These are phyloP conservation scores for Gymnocypris eckloni DNA, from an alignment of 2,797 vertebrate species.

Conservation along the genomic window DNA sequence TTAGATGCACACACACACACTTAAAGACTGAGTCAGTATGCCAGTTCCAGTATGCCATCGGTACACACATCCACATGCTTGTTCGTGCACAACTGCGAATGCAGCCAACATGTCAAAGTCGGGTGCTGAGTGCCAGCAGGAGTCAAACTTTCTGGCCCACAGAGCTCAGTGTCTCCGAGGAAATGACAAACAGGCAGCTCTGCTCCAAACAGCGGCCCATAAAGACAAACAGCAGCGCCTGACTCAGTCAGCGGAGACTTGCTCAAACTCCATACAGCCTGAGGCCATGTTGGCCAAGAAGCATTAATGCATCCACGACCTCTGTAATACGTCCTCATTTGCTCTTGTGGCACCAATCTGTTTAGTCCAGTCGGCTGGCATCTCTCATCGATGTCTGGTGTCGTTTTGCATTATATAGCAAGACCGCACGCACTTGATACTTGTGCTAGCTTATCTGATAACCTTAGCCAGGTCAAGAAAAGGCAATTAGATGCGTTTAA, in stretches of 20 bases:
- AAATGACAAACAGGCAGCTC: slow-evolving; percentile 47
- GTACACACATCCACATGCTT: slow-evolving; percentile 10
- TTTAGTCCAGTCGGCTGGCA: neutral
- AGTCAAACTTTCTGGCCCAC: slow-evolving; percentile 49
- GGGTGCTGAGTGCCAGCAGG: slow-evolving; percentile 24
- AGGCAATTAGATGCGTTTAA: slow-evolving; percentile 39
- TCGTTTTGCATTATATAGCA: slow-evolving; percentile 38
- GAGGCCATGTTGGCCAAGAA: slow-evolving; percentile 30
- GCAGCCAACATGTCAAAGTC: slow-evolving; percentile 57
- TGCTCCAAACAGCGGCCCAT: slow-evolving; percentile 11
- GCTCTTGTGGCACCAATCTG: slow-evolving; percentile 36
- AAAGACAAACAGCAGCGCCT: slow-evolving; percentile 21
- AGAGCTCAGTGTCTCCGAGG: slow-evolving; percentile 22
- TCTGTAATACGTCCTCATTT: slow-evolving; percentile 32
- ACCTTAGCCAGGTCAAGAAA: slow-evolving; percentile 19
- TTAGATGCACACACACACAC: slow-evolving; percentile 46
- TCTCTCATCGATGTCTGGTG: slow-evolving; percentile 12
- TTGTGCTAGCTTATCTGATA: slow-evolving; percentile 17
- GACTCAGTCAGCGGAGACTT: slow-evolving; percentile 16
- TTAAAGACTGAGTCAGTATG: slow-evolving; percentile 30
- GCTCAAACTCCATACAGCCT: slow-evolving; percentile 20
- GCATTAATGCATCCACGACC: slow-evolving; percentile 29
- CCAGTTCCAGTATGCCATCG: slow-evolving; percentile 4
- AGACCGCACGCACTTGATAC: slow-evolving; percentile 22
- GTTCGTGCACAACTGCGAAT: slow-evolving; percentile 48